These are phyloP conservation scores for Trogon melanurus DNA, from an alignment of 2,113 vertebrate genomes.

Conservation along the genomic window DNA sequence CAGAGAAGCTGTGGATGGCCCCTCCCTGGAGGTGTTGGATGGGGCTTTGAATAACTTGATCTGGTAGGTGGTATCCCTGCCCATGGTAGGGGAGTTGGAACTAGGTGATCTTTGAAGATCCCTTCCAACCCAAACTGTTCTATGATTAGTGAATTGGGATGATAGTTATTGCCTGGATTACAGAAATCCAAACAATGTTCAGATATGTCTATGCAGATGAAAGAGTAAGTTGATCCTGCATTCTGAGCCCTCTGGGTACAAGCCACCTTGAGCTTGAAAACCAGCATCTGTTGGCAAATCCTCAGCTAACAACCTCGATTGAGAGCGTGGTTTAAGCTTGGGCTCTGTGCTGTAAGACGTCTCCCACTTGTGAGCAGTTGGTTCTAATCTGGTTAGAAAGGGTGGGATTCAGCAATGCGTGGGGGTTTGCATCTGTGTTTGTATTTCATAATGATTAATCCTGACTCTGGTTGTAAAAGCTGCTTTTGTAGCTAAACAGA, in stretches of 20 bases:
- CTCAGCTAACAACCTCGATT: accelerated
- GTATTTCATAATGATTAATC: not conserved
- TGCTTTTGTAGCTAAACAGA: not conserved
- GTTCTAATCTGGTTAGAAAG: not conserved
- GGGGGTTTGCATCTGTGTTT: not conserved
- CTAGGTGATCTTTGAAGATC: not conserved
- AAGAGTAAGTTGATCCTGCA: not conserved
- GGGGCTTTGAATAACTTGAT: not conserved
- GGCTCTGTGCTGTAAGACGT: not conserved
- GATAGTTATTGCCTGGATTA: not conserved
- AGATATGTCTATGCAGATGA: accelerated
- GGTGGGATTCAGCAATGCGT: not conserved
- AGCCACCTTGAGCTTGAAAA: not conserved
- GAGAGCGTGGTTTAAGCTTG: not conserved
- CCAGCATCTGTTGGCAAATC: not conserved
- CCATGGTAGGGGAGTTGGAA: not conserved
- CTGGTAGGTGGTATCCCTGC: not conserved
- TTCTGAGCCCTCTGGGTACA: not conserved
- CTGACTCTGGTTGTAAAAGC: constrained; percentile 6
- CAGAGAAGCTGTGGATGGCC: not conserved
- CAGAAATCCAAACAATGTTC: not conserved
- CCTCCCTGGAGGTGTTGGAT: too few species aligned
- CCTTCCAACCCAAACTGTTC: not conserved
- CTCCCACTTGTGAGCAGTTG: not conserved
- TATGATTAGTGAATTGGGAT: not conserved